Base-by-base conservation (phyloP, 2,113 vertebrate species). In the Rhadina sibilatrix region DNA sequence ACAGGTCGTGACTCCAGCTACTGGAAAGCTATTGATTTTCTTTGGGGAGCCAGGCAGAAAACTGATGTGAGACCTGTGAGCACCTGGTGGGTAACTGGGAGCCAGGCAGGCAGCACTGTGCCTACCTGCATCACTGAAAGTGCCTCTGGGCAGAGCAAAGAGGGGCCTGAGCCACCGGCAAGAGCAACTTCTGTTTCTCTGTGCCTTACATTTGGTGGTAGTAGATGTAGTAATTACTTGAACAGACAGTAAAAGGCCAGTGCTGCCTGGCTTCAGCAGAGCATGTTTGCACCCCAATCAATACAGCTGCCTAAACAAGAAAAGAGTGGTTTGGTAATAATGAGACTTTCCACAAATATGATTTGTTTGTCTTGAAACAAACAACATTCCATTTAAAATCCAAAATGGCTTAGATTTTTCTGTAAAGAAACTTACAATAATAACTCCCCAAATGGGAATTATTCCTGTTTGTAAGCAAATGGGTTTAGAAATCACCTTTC, bases 301-400 rank as follows among this genome's bases (percentile, higher is more conserved):
- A 25, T 82, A 65, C 53, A 89, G n/a, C 15, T 16, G 19, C 59
- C 68, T 71, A 75, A 69, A 75, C 46, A 74, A 90, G 64, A 70
- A 86, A 77, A 75, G 50, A 54, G 70, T 0, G 1, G 28, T 49
- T 86, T 86, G 79, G 35, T 89, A 87, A 90, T 84, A 61, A 77
- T 85, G 63, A 83, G 90, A 70, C 79, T 87, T 94, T 76, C 59
- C 59, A 87, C 87, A 95, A 85, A 94, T 64, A 69, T 47, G 37
- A 60, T 93, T 77, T 95, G 42, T 93, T 94, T 93, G 52, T 78
- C 52, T 87, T 72, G 75, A 93, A 93, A 90, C 68, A 93, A 94
- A 83, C 20, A 37, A 49, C 42, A 38, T 94, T 78, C 70, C 60
- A 56, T 56, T 89, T 83, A 72, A 50, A 95, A 52, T 79, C 22